A percentile compares a stretch with the other conserved stretches of the same genome.
These are phyloP conservation scores for Malacosoma neustria DNA, from an alignment of 2,888 invertebrate genomes.

Conservation along the genomic window DNA sequence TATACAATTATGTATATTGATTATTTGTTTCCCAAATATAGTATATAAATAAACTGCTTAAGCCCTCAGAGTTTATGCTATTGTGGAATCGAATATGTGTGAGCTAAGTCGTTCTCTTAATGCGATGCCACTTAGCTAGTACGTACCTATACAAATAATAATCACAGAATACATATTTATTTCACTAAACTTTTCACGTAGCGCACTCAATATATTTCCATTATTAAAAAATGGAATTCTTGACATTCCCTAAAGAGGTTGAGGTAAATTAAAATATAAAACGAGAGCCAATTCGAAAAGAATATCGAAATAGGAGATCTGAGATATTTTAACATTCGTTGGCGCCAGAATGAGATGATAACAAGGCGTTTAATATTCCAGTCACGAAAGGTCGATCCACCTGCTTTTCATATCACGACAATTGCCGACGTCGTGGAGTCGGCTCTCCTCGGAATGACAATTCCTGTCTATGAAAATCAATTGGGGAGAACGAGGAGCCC, in stretches of 20 bases:
- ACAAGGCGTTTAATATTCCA: conserved; percentile 63
- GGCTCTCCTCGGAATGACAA: conserved; percentile 59
- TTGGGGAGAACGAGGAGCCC: conserved; percentile 50
- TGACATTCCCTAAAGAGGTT: conserved; percentile 17
- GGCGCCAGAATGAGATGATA: conserved; percentile 57
- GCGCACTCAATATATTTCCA: too few relatives aligned
- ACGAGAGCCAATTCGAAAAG: conserved; percentile 36
- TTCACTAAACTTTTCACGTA: too few relatives aligned
- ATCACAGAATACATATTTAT: too few relatives aligned
- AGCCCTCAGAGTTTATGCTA: too few relatives aligned
- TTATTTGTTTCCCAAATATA: too few relatives aligned
- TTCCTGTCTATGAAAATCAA: conserved; percentile 68
- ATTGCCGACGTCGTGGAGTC: conserved; percentile 61
- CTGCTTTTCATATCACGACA: conserved; percentile 72
- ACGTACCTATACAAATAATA: too few relatives aligned
- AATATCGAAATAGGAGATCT: conserved; percentile 39
- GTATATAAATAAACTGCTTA: too few relatives aligned
- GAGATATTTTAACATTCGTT: conserved; percentile 53
- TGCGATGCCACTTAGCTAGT: too few relatives aligned
- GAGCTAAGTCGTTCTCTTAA: too few relatives aligned
- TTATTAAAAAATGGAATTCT: not conserved
- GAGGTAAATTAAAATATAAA: conserved; percentile 40
- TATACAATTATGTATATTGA: too few relatives aligned
- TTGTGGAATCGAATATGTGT: too few relatives aligned
- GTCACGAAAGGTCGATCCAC: conserved; percentile 59